Base-by-base conservation (phyloP, 2,797 vertebrate genomes). In the Coregonus sp. region DNA sequence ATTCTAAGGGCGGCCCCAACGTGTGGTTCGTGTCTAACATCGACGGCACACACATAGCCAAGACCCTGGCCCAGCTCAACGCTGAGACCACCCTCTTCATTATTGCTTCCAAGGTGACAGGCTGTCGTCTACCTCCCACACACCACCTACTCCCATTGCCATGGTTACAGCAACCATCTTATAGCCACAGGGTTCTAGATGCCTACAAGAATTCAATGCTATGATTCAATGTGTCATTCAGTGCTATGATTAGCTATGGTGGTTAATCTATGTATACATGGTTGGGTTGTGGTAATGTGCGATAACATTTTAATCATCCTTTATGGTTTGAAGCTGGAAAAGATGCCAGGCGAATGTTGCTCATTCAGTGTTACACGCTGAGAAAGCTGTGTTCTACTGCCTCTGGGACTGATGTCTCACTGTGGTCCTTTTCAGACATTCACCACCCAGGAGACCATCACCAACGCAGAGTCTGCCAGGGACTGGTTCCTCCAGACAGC, bases 21-120 rank as follows among this genome's bases (percentile, higher is more conserved):
- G 96, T 97, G n/a, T 99, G 97, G 96, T 99, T 98, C 68, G 96
- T 99, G 4, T 99, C 98, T 73, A 99, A 99, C 94, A 99, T 99
- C 0, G 98, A 99, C 9, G 98, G 98, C 1, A 99, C 98, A 31
- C 98, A 99, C 83, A 88, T 99, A 82, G 93, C 96, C 75, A 98
- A 99, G 92, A 99, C 97, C 0, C 87, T 99, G 80, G 93, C 95
- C 25, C 78, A 90, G 74, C 95, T 99, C 40, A 94, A 95, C 61
- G 92, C 98, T 0, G 97, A 98, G 84, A 95, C 95, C 29, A 95
- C 96, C 0, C 94, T 99, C 47, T 99, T 99, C 93, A 96, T 99
- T 89, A 92, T 99, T 5, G 97, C 97, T 4, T 99, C 98, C 52
- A 99, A 99, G 96, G 98, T 99, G 4, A 89, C 0, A 73, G 29